Conservation (phyloP, 2,113 vertebrate genomes). For the Pedetes capensis region DNA sequence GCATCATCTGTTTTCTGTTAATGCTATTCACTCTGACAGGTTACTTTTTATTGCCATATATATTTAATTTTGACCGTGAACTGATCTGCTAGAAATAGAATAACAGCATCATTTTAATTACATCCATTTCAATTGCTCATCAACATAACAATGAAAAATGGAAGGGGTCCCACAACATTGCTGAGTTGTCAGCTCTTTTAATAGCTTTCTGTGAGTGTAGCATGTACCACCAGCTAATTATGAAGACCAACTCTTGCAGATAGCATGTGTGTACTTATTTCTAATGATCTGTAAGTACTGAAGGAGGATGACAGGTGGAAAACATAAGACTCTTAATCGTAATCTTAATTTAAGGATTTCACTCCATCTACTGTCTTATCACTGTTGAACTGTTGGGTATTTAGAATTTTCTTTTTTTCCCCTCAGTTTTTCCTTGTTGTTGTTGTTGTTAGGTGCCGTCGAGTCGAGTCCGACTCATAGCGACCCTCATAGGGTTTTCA, state of each 20-base stretch:
- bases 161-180: not conserved
- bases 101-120: slow-evolving; percentile 58
- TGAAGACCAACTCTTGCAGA: not conserved
- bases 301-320: not conserved
- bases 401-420: not conserved
- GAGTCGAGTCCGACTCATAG: too few relatives aligned
- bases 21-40: not conserved
- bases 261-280: not conserved
- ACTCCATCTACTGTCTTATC: not conserved
- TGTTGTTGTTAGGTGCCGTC: too few relatives aligned
- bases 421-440: not conserved
- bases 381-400: not conserved
- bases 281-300: not conserved
- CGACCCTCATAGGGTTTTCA: too few relatives aligned
- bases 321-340: slow-evolving; percentile 9
- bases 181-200: slow-evolving; percentile 19
- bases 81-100: slow-evolving; percentile 56
- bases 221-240: not conserved
- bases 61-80: slow-evolving; percentile 48
- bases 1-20: not conserved
- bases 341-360: not conserved
- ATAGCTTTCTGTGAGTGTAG: slow-evolving; percentile 2
- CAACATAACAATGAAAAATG: slow-evolving; percentile 65
- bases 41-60: slow-evolving; percentile 20
- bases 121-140: slow-evolving; percentile 51